These are phyloP conservation scores for Troides oblongomaculatus DNA, from an alignment of 2,888 invertebrate genomes.

Conservation along the genomic window DNA sequence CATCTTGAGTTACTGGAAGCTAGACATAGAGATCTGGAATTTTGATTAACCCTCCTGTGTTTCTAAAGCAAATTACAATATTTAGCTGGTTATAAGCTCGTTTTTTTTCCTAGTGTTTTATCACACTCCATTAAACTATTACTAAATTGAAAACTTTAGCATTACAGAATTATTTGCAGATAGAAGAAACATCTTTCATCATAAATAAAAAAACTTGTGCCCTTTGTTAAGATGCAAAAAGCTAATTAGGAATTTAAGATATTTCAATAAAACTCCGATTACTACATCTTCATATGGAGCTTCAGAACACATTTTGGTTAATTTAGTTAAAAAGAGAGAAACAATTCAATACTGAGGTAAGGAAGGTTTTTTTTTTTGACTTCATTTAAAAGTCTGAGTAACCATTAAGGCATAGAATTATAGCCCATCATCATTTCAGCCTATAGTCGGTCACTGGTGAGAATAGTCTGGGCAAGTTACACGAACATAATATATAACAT, in stretches of 20 bases:
- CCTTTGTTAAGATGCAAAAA: slow-evolving; percentile 10
- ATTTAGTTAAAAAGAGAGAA: slow-evolving; percentile 38
- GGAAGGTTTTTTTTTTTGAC: slow-evolving; percentile 33
- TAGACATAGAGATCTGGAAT: slow-evolving; percentile 25
- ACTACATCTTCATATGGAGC: slow-evolving; percentile 23
- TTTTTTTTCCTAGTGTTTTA: background rate
- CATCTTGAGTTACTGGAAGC: background rate
- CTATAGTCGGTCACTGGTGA: background rate
- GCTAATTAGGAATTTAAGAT: slow-evolving; percentile 14
- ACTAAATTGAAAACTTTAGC: slow-evolving; percentile 4
- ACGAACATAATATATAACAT: background rate
- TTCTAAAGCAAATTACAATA: slow-evolving; percentile 3
- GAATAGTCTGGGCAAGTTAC: background rate
- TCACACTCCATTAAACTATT: background rate
- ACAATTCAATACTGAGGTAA: slow-evolving; percentile 59
- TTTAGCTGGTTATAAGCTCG: slow-evolving; percentile 1
- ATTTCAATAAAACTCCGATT: slow-evolving; percentile 24
- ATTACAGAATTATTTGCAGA: slow-evolving; percentile 19
- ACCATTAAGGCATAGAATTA: slow-evolving; percentile 27
- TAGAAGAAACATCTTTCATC: slow-evolving; percentile 1
- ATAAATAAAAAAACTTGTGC: slow-evolving; percentile 21
- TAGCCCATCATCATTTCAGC: background rate
- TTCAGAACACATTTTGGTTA: slow-evolving; percentile 61
- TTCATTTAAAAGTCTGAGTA: slow-evolving; percentile 33
- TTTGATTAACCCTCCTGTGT: background rate